Evolutionary conservation across 2,797 vertebrate species (phyloP).

Genomic region (Cetoscarus ocellatus): DNA sequence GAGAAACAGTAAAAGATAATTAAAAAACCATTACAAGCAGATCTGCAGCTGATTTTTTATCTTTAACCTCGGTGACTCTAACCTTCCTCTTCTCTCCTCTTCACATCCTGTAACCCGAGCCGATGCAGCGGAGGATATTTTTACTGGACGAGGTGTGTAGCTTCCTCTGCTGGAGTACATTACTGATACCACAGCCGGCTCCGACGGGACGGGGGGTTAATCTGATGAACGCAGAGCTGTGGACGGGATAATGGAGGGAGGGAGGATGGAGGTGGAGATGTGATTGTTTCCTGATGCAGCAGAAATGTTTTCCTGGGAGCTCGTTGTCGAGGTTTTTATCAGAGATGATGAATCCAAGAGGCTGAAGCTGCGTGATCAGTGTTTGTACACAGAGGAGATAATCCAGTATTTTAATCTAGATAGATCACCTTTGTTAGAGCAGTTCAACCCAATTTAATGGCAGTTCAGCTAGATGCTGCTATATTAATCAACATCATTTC

Average conservation of each 20-base stretch:
- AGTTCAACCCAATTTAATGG: no score
- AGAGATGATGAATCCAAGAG: background rate
- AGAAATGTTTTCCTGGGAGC: conserved; percentile 24
- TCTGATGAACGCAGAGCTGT: conserved; percentile 35
- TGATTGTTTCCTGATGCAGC: conserved; percentile 3
- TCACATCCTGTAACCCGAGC: conserved; percentile 10
- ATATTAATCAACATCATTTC: no score
- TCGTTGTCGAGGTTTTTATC: background rate
- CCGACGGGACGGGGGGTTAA: conserved; percentile 9
- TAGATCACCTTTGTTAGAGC: no score
- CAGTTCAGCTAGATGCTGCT: no score
- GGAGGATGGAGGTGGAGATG: background rate
- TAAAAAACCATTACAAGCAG: no score
- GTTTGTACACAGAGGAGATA: no score
- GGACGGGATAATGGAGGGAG: conserved; percentile 33
- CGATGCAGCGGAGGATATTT: background rate
- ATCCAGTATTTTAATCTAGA: no score
- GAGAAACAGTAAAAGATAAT: background rate
- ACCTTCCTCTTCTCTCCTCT: background rate
- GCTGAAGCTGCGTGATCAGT: background rate
- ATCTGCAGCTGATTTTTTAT: no score
- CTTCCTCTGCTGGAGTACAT: conserved; percentile 26
- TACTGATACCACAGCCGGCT: background rate
- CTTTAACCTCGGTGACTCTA: background rate
- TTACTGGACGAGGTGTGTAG: conserved; percentile 1